Percentiles rank a stretch among this genome's conserved stretches.
These are phyloP conservation scores for Arbacia lixula DNA, from an alignment of 53 echinoderm and acorn worm genomes.

Conservation along the genomic window DNA sequence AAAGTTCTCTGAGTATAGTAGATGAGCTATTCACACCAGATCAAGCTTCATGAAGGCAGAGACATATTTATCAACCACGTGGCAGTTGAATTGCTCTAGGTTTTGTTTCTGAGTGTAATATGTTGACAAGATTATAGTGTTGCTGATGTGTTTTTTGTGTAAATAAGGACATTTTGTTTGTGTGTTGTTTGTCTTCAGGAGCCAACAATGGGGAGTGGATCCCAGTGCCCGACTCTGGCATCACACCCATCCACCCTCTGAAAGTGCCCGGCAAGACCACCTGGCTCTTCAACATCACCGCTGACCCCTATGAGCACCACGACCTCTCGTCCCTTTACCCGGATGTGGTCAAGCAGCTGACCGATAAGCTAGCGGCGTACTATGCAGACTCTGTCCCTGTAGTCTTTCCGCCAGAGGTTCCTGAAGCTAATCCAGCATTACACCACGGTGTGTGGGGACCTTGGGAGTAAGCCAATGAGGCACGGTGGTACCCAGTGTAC, in stretches of 20 bases:
- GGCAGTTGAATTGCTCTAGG: too few relatives aligned
- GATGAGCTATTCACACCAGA: too few relatives aligned
- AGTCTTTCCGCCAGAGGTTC: constrained; percentile 22
- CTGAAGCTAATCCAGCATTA: constrained; percentile 45
- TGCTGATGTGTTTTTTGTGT: too few relatives aligned
- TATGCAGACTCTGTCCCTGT: constrained; percentile 61
- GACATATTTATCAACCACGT: too few relatives aligned
- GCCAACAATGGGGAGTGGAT: constrained; percentile 40
- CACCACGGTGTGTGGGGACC: constrained; percentile 63
- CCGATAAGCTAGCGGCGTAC: constrained; percentile 45
- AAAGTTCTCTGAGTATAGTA: too few relatives aligned
- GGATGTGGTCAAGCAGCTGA: constrained; percentile 44
- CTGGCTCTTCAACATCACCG: constrained; percentile 67
- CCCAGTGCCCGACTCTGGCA: constrained; percentile 36
- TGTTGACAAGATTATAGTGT: too few relatives aligned
- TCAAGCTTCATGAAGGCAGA: too few relatives aligned
- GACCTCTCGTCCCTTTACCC: constrained; percentile 60
- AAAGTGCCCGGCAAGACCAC: constrained; percentile 44
- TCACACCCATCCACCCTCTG: background rate
- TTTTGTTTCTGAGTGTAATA: too few relatives aligned
- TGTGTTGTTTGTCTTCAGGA: constrained; percentile 51
- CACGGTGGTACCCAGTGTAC: too few relatives aligned
- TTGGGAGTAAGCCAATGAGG: constrained; percentile 28
- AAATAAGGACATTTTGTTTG: too few relatives aligned
- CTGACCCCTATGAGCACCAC: constrained; percentile 59